A percentile compares a stretch with the other conserved stretches of the same genome.
These are phyloP conservation scores for Caprella mutica DNA, from an alignment of 2,888 invertebrate genomes.

Conservation along the genomic window DNA sequence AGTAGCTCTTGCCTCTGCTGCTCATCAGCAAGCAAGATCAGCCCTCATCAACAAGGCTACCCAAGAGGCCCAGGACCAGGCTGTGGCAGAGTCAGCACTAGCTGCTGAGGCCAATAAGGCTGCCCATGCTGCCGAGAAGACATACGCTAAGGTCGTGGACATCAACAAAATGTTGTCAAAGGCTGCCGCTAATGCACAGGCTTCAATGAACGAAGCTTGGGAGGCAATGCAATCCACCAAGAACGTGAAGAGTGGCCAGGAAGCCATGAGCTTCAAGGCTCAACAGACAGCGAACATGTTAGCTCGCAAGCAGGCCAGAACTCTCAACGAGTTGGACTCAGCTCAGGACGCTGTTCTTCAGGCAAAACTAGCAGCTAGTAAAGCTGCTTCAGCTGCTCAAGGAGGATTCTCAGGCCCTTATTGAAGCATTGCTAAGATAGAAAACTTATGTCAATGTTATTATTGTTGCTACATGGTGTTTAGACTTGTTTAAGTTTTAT, in stretches of 20 bases:
- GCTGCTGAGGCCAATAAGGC: conserved; percentile 17
- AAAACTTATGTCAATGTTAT: no score
- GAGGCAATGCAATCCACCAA: conserved; percentile 10
- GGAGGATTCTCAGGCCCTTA: neutral
- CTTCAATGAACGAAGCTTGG: conserved; percentile 10
- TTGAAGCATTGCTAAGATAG: no score
- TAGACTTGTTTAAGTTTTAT: no score
- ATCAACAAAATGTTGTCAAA: conserved; percentile 10
- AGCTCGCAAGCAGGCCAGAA: conserved; percentile 12
- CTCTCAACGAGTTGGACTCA: conserved; percentile 16
- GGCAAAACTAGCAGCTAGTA: conserved; percentile 17
- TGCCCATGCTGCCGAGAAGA: conserved; percentile 17
- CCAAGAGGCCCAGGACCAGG: conserved; percentile 23
- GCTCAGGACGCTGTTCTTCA: conserved; percentile 18
- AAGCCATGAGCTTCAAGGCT: conserved; percentile 22
- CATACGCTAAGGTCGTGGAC: conserved; percentile 14
- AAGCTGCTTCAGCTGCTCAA: conserved; percentile 19
- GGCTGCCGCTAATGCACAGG: conserved; percentile 16
- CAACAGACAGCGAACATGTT: conserved; percentile 21
- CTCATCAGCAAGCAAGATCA: conserved; percentile 17
- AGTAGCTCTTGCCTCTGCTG: conserved; percentile 17
- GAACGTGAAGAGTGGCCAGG: conserved; percentile 13
- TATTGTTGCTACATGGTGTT: no score
- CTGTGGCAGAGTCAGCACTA: conserved; percentile 20
- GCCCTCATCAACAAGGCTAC: conserved; percentile 21